These are phyloP conservation scores for Osmerus eperlanus DNA, from an alignment of 2,113 vertebrate species.

Conservation along the genomic window DNA sequence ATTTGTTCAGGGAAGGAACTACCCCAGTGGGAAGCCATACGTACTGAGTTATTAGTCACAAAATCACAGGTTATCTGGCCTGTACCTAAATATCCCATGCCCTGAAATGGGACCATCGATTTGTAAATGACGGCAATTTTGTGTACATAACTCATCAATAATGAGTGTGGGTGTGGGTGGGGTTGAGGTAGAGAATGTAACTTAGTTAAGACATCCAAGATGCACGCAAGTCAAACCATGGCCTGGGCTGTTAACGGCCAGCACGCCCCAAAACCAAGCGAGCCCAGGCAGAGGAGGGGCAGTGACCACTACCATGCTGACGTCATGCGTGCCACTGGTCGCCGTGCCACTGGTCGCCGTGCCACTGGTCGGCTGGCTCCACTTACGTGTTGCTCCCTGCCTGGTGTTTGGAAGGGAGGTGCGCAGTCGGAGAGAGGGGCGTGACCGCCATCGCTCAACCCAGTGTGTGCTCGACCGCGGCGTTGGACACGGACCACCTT, in stretches of 20 bases:
- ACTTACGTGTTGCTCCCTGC: background rate
- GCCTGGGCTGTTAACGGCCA: too few relatives aligned
- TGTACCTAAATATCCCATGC: background rate
- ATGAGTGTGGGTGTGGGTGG: too few relatives aligned
- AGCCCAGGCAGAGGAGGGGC: background rate
- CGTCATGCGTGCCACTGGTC: background rate
- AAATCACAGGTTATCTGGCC: background rate
- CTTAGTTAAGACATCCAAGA: background rate
- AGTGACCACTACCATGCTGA: background rate
- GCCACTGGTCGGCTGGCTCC: background rate
- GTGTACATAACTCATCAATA: background rate
- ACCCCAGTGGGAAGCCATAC: background rate
- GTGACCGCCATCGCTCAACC: background rate
- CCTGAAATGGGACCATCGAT: background rate
- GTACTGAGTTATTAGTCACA: background rate
- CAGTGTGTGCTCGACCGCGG: background rate
- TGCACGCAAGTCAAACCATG: background rate
- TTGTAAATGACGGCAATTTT: too few relatives aligned
- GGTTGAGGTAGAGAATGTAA: background rate
- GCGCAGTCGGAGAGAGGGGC: too few relatives aligned
- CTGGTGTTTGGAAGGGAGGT: too few relatives aligned
- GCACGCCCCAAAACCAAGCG: too few relatives aligned
- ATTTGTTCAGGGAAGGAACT: background rate
- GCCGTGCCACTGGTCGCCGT: background rate
- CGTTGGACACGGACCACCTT: conserved; percentile 1